Conservation (phyloP, 1,140 invertebrate genomes). For the Pteromalus puparum region DNA sequence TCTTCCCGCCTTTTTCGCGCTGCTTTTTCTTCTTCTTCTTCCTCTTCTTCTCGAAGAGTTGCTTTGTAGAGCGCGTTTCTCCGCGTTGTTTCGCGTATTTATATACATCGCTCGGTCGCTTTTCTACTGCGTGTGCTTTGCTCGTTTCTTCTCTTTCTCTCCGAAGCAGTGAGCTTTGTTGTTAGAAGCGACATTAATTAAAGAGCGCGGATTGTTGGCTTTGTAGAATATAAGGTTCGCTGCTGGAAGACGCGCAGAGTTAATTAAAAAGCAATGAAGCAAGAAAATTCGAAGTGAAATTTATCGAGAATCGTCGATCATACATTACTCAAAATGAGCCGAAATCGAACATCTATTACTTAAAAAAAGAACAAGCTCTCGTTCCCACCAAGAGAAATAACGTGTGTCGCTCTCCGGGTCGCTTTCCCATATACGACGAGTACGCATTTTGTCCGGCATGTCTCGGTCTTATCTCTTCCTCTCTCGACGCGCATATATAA, state of each 20-base stretch:
- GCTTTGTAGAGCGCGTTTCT: slow-evolving; percentile 18
- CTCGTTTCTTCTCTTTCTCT: slow-evolving; percentile 54
- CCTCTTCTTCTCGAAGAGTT: neutral
- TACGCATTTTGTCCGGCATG: slow-evolving; percentile 7
- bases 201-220: neutral
- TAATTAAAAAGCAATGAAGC: neutral
- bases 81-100: slow-evolving; percentile 10
- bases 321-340: too few species aligned
- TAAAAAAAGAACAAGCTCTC: neutral
- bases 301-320: too few species aligned
- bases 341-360: too few species aligned
- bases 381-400: too few species aligned
- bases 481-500: neutral
- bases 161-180: neutral
- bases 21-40: slow-evolving; percentile 51
- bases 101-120: slow-evolving; percentile 14
- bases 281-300: neutral
- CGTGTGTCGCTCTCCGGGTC: too few species aligned
- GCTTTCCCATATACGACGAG: too few species aligned
- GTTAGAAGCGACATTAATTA: neutral
- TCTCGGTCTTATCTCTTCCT: slow-evolving; percentile 18
- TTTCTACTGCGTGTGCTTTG: slow-evolving; percentile 26
- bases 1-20: slow-evolving; percentile 53
- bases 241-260: neutral
- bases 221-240: neutral